Evolutionary conservation across 2,888 invertebrate species (phyloP).

Genomic region (Oscheius myriophilus): DNA sequence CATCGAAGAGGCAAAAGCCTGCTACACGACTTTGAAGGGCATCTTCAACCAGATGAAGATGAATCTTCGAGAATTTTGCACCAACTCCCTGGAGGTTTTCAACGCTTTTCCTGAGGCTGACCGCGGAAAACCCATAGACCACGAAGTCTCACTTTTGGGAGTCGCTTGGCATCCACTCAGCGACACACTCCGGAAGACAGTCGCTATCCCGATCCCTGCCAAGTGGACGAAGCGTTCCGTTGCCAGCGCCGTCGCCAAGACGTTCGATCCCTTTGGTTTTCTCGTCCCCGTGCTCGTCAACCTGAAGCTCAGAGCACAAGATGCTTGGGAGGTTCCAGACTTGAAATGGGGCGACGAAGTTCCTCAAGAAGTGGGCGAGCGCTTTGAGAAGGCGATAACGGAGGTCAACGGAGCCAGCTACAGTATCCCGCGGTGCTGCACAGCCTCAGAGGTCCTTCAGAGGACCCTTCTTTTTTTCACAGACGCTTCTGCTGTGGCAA

Average conservation of each 20-base stretch:
- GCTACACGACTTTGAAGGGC: background rate
- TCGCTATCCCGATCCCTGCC: background rate
- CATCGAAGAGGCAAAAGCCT: slow-evolving; percentile 4
- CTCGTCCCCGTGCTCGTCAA: background rate
- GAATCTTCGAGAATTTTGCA: slow-evolving; percentile 21
- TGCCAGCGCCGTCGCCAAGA: background rate
- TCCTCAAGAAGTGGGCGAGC: background rate
- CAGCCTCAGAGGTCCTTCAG: background rate
- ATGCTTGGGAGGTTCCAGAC: background rate
- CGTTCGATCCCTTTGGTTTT: slow-evolving; percentile 18
- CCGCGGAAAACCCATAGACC: background rate
- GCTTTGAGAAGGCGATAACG: slow-evolving; percentile 22
- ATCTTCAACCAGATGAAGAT: background rate
- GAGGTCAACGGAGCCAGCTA: slow-evolving; percentile 6
- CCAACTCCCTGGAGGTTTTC: background rate
- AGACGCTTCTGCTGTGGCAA: background rate
- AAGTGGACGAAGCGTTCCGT: background rate
- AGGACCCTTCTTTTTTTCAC: background rate
- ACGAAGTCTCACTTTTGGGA: background rate
- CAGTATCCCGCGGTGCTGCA: background rate
- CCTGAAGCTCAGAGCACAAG: background rate
- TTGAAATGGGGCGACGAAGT: background rate
- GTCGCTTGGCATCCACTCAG: background rate
- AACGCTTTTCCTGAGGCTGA: background rate
- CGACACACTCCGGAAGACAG: background rate